Base-by-base conservation (phyloP, 2,797 vertebrate species). In the Lacerta agilis region DNA sequence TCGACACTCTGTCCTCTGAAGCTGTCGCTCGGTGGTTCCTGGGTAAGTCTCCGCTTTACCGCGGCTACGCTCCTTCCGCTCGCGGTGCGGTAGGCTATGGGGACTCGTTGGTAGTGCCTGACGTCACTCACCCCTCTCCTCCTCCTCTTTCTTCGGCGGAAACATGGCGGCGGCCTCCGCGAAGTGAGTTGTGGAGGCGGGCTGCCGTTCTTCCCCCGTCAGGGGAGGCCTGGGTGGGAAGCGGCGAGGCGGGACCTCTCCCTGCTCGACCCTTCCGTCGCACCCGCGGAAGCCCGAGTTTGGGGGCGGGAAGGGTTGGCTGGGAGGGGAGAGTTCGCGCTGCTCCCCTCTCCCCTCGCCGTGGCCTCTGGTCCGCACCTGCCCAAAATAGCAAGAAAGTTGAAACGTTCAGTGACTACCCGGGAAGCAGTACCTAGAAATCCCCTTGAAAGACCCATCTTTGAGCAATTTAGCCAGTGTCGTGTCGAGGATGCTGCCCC, bases 91-190 rank as follows among this genome's bases (percentile, higher is more conserved):
- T 36, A 13, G 13, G 15, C 38, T 23, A 10, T 4, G 10, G 20
- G 49, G 10, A 72, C 66, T 88, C 20, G 66, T 79, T 88, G 87
- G 82, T 84, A 7, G 8, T n/a, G 0, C 49, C 1, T 55, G 29
- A 77, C 29, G 10, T 11, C 67, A 25, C 27, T 29, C 23, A 25
- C 66, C 49, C 13, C 49, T 49, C 49, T 13, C 13, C 18, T 36
- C 3, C 38, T 38, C 45, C 75, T n/a, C 86, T 49, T 82, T 64
- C 29, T 1, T 55, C 9, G 81, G 86, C 45, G 86, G 86, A 78
- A 90, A 88, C 10, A 90, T 90, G 89, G 89, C 83, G 86, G 29
- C 82, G 33, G 82, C 4, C 3, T 8, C 15, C 17, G 79, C 41
- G 1, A 77, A 29, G 82, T 85, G 87, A 84, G 8, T 27, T 45